Conservation (phyloP, 2,113 vertebrate genomes). For the Ginglymostoma cirratum region DNA sequence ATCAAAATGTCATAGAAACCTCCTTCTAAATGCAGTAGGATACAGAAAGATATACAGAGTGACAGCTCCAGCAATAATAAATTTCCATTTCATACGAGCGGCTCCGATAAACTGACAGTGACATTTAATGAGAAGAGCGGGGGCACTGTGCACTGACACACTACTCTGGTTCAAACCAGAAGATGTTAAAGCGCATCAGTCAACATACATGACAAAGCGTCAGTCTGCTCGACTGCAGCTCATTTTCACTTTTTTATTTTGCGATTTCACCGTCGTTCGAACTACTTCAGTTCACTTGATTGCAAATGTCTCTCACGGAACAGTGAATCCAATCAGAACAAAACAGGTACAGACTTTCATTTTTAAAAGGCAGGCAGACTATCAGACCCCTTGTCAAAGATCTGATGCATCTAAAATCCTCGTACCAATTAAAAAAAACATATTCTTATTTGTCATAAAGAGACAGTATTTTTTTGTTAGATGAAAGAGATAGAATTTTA, state of each 20-base stretch:
- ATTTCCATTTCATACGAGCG: slow-evolving; percentile 60
- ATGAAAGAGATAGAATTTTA: not conserved
- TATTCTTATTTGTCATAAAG: not conserved
- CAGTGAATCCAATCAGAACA: slow-evolving; percentile 15
- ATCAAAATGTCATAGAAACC: slow-evolving; percentile 44
- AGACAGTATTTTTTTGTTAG: not conserved
- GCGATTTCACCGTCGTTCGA: not conserved
- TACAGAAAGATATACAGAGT: slow-evolving; percentile 59
- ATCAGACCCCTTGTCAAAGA: not conserved
- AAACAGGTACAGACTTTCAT: not conserved
- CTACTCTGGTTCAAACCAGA: slow-evolving; percentile 16
- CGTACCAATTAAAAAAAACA: not conserved
- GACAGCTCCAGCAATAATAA: slow-evolving; percentile 67
- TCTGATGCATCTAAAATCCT: not conserved
- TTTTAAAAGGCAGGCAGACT: not conserved
- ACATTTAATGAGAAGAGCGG: slow-evolving; percentile 65
- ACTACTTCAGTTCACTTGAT: not conserved
- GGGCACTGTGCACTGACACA: slow-evolving; percentile 36
- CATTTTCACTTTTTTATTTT: not conserved
- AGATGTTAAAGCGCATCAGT: slow-evolving; percentile 8
- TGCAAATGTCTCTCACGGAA: slow-evolving; percentile 6
- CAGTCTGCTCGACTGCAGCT: slow-evolving; percentile 4
- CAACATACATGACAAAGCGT: not conserved
- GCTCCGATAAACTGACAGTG: slow-evolving; percentile 63
- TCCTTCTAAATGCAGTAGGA: slow-evolving; percentile 46